Conservation (phyloP, 2,888 invertebrate species). For the Cloeon dipterum region DNA sequence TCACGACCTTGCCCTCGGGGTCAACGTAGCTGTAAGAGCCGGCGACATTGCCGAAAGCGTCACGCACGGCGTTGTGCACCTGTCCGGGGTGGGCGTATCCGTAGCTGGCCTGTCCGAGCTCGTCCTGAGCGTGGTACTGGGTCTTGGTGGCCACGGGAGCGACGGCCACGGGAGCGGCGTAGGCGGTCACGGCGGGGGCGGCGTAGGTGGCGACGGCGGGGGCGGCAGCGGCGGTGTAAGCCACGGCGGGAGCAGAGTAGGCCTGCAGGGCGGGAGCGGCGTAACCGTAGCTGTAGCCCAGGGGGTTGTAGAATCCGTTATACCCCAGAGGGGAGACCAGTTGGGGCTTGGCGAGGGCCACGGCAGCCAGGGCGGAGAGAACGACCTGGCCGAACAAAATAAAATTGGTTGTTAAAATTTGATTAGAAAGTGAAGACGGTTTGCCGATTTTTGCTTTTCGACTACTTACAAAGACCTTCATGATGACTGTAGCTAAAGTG, state of each 20-base stretch:
- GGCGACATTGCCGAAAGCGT: constrained; percentile 18
- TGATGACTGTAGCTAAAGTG: constrained; percentile 1
- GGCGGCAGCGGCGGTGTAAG: constrained; percentile 5
- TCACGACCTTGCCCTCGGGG: constrained; percentile 18
- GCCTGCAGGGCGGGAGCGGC: constrained; percentile 4
- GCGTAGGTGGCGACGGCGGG: constrained; percentile 6
- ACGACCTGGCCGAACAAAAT: constrained; percentile 2
- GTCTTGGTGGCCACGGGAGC: constrained; percentile 6
- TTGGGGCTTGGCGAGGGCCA: constrained; percentile 6
- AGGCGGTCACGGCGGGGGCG: constrained; percentile 5
- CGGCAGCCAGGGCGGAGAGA: constrained; percentile 10
- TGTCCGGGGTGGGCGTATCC: constrained; percentile 19
- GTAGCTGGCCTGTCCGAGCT: constrained; percentile 18
- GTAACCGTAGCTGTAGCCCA: constrained; percentile 5
- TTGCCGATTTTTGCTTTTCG: not conserved
- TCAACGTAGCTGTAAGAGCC: constrained; percentile 22
- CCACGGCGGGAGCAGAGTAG: not conserved
- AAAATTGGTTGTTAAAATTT: no score
- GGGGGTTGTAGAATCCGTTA: constrained; percentile 1
- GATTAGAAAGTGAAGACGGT: no score
- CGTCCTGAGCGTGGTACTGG: constrained; percentile 12
- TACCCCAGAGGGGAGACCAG: constrained; percentile 7
- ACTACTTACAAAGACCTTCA: constrained; percentile 6
- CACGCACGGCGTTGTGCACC: constrained; percentile 17
- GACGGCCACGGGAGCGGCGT: constrained; percentile 5